Base-by-base conservation (phyloP, 2,888 invertebrate species). In the Epinotia nisella region DNA sequence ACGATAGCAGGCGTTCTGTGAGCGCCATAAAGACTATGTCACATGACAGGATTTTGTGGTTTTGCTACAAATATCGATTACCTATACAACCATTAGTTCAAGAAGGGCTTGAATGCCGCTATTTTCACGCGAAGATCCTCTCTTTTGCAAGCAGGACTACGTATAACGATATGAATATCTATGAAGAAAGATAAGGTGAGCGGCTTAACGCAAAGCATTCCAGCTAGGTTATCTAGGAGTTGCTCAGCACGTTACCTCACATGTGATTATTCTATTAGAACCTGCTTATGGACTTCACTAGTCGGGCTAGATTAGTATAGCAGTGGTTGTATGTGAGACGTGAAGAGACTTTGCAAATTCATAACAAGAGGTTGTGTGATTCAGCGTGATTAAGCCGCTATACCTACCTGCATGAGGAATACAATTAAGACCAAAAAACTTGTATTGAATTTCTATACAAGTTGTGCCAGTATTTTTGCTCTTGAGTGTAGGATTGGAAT, bases 151-250 rank as follows among this genome's bases (percentile, higher is more conserved):
- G 17, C 17, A 19, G 17, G 41, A n/a, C n/a, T 21, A 11, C n/a
- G 10, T 39, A 39, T 21, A 21, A 15, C 19, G 53, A 53, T 66
- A 55, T 66, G 65, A 66, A 55, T 55, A 65, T 55, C 65, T 65
- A 55, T 55, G 65, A 19, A 64, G 39, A 55, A 41, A 66, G 64
- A 64, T 53, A 53, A 53, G 66, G 41, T 55, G 24, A 39, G 39
- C 66, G 66, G 66, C 55, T 41, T 21, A 35, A 41, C 19, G 55
- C 66, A 66, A 66, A 66, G 66, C 66, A 66, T 66, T 66, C 66
- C 66, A n/a, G 21, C n/a, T 65, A 66, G 56, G 55, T 66, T 66
- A 66, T 66, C 66, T 55, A 56, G 66, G 55, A 56, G 55, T 66
- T 56, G 41, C 66, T 53, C 24, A 41, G 56, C 55, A 66, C 55